Evolutionary conservation across 1,140 invertebrate species (phyloP).

Genomic region (Halictus rubicundus): DNA sequence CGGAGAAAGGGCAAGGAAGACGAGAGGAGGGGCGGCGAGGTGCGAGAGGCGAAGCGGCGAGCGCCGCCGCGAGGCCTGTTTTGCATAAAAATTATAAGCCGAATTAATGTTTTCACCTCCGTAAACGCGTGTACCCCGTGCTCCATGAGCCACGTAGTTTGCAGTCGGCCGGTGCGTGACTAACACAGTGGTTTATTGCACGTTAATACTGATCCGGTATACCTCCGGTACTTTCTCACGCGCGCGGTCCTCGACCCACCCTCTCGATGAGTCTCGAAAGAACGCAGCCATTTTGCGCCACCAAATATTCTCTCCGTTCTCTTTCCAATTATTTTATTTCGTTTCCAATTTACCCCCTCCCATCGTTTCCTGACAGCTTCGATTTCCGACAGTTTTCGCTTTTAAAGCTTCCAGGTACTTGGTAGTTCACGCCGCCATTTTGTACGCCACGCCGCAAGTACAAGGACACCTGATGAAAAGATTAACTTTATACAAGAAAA

Average conservation of each 20-base stretch:
- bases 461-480: no score
- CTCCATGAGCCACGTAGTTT: constrained; percentile 27
- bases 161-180: constrained; percentile 59
- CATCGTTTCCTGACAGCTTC: no score
- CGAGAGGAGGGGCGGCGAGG: neutral
- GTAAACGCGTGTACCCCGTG: constrained; percentile 36
- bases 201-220: constrained; percentile 47
- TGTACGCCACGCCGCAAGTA: no score
- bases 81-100: constrained; percentile 69
- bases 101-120: constrained; percentile 69
- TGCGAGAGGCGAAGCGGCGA: constrained; percentile 11
- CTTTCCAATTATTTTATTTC: no score
- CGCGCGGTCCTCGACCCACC: constrained; percentile 5
- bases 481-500: no score
- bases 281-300: neutral
- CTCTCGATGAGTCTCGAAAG: neutral
- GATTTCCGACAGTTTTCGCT: no score
- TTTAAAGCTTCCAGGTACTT: no score
- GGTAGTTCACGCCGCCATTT: no score
- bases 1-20: neutral
- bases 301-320: neutral
- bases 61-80: constrained; percentile 61
- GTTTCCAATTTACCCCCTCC: no score
- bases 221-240: constrained; percentile 54
- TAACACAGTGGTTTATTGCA: constrained; percentile 62